These are phyloP conservation scores for Thalassoma bifasciatum DNA, from an alignment of 2,113 vertebrate genomes.

Conservation along the genomic window DNA sequence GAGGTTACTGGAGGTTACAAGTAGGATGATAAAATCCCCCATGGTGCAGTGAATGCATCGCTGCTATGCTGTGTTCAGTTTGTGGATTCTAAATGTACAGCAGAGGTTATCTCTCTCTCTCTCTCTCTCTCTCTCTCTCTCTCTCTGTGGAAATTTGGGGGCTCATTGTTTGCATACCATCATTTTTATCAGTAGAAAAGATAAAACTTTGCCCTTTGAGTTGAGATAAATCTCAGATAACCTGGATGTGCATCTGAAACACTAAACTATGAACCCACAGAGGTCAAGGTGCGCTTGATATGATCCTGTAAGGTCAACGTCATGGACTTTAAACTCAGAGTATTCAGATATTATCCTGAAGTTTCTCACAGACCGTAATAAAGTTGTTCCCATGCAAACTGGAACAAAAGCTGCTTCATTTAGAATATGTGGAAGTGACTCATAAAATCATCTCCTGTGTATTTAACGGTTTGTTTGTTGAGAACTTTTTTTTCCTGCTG, in stretches of 20 bases:
- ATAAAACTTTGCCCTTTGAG: conserved; percentile 16
- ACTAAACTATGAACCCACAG: neutral
- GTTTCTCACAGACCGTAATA: neutral
- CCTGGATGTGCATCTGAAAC: neutral
- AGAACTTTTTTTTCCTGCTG: neutral
- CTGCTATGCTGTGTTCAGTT: too few species aligned
- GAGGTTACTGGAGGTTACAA: too few species aligned
- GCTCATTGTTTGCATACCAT: neutral
- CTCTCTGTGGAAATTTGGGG: neutral
- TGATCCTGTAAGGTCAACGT: neutral
- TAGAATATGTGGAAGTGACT: conserved; percentile 8
- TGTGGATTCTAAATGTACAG: too few species aligned
- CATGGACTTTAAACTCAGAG: neutral
- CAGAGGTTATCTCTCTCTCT: too few species aligned
- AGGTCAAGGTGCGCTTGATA: conserved; percentile 24
- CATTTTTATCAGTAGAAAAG: neutral
- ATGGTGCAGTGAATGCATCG: too few species aligned
- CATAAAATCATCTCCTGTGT: neutral
- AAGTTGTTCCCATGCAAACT: neutral
- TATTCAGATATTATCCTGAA: neutral
- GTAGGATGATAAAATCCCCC: too few species aligned
- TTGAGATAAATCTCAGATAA: conserved; percentile 20
- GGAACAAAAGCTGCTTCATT: neutral
- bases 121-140: neutral
- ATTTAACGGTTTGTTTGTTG: neutral